Evolutionary conservation across 2,113 vertebrate species (phyloP).

Genomic region (Carassius auratus): DNA sequence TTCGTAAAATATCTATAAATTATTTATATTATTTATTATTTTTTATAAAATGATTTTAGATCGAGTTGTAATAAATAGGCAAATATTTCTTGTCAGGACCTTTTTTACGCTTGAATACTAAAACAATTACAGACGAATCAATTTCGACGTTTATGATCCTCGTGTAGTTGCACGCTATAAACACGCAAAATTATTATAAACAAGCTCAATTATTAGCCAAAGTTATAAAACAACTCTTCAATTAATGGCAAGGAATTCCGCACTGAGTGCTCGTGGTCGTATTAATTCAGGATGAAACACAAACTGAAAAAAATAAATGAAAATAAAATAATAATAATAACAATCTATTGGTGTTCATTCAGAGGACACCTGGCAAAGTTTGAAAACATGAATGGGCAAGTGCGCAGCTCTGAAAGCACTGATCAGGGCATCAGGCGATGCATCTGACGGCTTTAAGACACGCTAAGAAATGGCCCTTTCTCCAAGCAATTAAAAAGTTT

Average conservation of each 20-base stretch:
- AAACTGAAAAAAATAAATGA: constrained; percentile 31
- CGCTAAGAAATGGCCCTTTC: constrained; percentile 91
- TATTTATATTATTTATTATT: no score
- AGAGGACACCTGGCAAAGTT: constrained; percentile 95
- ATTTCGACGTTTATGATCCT: neutral
- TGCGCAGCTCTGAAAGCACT: constrained; percentile 86
- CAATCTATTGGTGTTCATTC: constrained; percentile 82
- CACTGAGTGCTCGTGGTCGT: neutral
- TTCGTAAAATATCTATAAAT: neutral
- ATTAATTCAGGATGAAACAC: constrained; percentile 45
- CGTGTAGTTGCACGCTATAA: neutral
- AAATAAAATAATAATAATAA: neutral
- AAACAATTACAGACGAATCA: neutral
- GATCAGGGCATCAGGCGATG: constrained; percentile 83
- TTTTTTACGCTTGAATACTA: neutral
- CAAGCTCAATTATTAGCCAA: neutral
- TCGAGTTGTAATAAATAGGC: neutral
- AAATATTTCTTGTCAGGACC: neutral
- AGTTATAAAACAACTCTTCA: constrained; percentile 4
- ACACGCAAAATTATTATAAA: neutral
- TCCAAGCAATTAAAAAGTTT: constrained; percentile 83
- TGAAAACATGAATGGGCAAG: constrained; percentile 87
- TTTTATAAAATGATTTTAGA: neutral
- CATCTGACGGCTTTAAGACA: constrained; percentile 87
- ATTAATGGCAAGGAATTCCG: neutral